Evolutionary conservation across 2,797 vertebrate genomes (phyloP).

Genomic region (Limosa lapponica): DNA sequence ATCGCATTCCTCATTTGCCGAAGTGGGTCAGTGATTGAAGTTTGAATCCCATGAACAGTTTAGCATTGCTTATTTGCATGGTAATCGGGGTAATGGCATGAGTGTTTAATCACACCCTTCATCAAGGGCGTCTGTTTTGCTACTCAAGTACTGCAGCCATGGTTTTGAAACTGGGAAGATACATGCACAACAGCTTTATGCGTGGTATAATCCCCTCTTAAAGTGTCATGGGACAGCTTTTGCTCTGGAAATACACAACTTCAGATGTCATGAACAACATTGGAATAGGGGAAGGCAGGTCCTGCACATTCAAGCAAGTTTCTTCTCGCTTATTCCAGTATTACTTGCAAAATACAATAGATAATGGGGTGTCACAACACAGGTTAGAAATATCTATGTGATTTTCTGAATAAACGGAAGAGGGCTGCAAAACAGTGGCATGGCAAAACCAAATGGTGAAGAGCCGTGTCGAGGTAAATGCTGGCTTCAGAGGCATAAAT

Average conservation of each 20-base stretch:
- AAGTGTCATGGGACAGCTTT: background rate
- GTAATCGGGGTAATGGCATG: background rate
- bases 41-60: background rate
- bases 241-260: background rate
- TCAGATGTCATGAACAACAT: background rate
- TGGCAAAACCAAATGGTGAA: background rate
- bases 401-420: background rate
- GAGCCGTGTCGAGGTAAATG: background rate
- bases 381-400: background rate
- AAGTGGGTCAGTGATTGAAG: slow-evolving; percentile 38
- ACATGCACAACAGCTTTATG: background rate
- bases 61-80: background rate
- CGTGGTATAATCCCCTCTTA: background rate
- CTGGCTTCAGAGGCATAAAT: background rate
- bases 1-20: slow-evolving; percentile 16
- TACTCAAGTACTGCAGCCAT: background rate
- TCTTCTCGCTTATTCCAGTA: background rate
- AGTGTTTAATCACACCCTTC: background rate
- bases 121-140: background rate
- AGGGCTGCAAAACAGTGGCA: background rate
- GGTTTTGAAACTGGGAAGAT: background rate
- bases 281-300: background rate
- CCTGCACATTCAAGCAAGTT: background rate
- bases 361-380: background rate
- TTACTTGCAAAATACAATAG: background rate